Percentiles rank a stretch among this genome's conserved stretches.
phyloP scores from a whole-genome alignment of 2,888 invertebrate species.

The Rhamphomyia laevipes region DNA sequence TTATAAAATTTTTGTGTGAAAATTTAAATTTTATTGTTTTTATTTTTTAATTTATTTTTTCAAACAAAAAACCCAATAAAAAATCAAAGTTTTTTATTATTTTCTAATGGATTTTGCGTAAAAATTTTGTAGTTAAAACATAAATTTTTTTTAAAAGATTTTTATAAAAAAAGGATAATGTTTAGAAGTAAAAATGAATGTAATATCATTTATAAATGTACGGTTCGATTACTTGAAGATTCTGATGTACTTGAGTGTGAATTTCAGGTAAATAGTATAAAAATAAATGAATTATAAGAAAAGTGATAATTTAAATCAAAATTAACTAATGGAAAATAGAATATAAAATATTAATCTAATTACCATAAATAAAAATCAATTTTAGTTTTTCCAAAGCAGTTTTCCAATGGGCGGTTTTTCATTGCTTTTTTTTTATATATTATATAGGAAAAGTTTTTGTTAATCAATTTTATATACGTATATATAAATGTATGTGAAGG shows the following conservation, averaged over 20 bases:
- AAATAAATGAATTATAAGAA: too few species aligned
- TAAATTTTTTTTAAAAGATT: too few species aligned
- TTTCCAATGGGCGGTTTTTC: not conserved
- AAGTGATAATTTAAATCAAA: too few species aligned
- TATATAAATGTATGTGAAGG: not conserved
- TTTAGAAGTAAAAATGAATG: slow-evolving; percentile 52
- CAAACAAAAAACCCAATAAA: too few species aligned
- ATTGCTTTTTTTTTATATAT: not conserved
- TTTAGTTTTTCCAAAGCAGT: not conserved
- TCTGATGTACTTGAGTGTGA: slow-evolving; percentile 85
- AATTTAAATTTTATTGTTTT: too few species aligned
- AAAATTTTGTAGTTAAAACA: too few species aligned
- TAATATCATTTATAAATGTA: slow-evolving; percentile 71
- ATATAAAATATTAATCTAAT: not conserved
- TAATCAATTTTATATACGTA: not conserved
- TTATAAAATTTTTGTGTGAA: too few species aligned
- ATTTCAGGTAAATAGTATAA: slow-evolving; percentile 57
- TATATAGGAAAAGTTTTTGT: not conserved
- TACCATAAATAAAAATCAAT: not conserved
- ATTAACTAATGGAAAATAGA: too few species aligned
- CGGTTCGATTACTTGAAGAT: slow-evolving; percentile 80
- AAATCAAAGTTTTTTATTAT: too few species aligned
- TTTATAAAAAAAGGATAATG: not conserved
- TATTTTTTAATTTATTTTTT: too few species aligned
- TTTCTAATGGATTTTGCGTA: too few species aligned